Percentiles rank a stretch among this genome's conserved stretches.
Evolutionary conservation across 2,888 invertebrate genomes (phyloP).

Genomic region (Trypoxylon attenuatum): DNA sequence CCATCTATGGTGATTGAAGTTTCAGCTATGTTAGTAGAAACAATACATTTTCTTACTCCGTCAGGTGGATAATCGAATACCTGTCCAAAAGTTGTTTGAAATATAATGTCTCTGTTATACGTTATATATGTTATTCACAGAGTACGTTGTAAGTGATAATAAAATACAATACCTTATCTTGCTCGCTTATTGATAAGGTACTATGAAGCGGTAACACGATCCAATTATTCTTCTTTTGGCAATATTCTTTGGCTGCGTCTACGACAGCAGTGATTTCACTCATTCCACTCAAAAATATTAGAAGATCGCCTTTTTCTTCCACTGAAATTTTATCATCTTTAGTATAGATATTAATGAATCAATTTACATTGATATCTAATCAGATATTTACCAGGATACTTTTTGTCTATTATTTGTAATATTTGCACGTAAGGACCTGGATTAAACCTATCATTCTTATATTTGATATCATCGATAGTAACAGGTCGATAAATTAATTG

Average conservation of each 20-base stretch:
- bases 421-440: slow-evolving; percentile 95
- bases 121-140: no score
- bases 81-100: slow-evolving; percentile 67
- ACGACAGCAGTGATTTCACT: slow-evolving; percentile 92
- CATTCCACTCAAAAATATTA: slow-evolving; percentile 96
- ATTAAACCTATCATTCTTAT: slow-evolving; percentile 86
- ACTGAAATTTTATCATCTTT: slow-evolving; percentile 71
- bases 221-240: slow-evolving; percentile 88
- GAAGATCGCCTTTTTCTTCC: slow-evolving; percentile 92
- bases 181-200: slow-evolving; percentile 92
- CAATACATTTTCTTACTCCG: slow-evolving; percentile 95
- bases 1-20: slow-evolving; percentile 99
- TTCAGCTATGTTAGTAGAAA: slow-evolving; percentile 99
- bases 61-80: slow-evolving; percentile 97
- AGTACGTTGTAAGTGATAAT: background rate
- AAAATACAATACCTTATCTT: slow-evolving; percentile 86
- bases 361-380: slow-evolving; percentile 22
- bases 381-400: slow-evolving; percentile 83
- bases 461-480: slow-evolving; percentile 77
- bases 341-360: slow-evolving; percentile 15
- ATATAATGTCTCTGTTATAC: background rate
- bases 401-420: slow-evolving; percentile 92
- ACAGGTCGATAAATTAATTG: slow-evolving; percentile 90
- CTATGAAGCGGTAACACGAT: slow-evolving; percentile 95
- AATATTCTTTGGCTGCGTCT: slow-evolving; percentile 90